Evolutionary conservation across 92 coral and sea anemone species (phyloP), one percentile per base, ranked within the genome.

Genomic region (Virgularia gustaviana): DNA sequence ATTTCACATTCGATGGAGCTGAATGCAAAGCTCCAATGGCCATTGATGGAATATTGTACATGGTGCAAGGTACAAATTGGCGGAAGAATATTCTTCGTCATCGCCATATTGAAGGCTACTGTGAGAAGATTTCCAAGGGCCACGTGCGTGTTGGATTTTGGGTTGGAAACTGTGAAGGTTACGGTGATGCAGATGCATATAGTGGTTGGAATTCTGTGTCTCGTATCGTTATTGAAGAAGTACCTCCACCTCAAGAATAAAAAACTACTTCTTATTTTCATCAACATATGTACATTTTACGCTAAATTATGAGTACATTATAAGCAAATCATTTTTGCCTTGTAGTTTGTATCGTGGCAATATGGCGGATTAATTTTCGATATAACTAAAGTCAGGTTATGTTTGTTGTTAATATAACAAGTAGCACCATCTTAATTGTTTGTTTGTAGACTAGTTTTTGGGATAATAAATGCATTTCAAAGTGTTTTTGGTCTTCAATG

Each of bases 41-140:
- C 1, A 64, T 64, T 24, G 71, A 64, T 24, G 71, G 71, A 24
- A n/a, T 45, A 2, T 16, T 64, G 30, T 64, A 64, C 71, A 38
- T 36, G 32, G 23, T 15, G 6, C 23, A 42, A 3, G 29, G 30
- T n/a, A n/a, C n/a, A n/a, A n/a, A n/a, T n/a, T n/a, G 16, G 9
- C 47, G 47, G 47, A 41, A 41, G 47, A 18, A 62, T 20, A 43
- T 51, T 49, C 70, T 59, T 43, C 73, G 79, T 49, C 79, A 74
- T 74, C 79, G 79, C 56, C 35, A 59, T 20, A 76, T 76, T 39
- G 74, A 63, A 60, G 73, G 81, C 33, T 62, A 62, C 47, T 76
- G 81, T 42, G 30, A 74, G 4, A 37, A 74, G 6, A 57, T 74
- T 61, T 58, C 79, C 35, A 42, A 58, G 11, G 71, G 71, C 12